phyloP scores from a whole-genome alignment of 1,140 invertebrate genomes.

The Planococcus citri region DNA sequence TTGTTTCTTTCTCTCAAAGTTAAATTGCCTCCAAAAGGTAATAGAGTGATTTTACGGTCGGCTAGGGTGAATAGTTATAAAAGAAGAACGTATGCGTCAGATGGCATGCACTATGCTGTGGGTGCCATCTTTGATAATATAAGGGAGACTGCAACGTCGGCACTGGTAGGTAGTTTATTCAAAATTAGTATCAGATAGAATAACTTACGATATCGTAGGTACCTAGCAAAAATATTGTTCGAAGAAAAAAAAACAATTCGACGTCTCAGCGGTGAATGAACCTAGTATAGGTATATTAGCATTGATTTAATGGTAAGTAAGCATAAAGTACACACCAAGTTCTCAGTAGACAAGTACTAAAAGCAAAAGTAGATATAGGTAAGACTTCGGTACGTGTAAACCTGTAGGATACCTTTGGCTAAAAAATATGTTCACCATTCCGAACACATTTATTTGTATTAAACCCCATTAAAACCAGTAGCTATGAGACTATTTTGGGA shows the following conservation, averaged over 20 bases:
- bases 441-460: conserved; percentile 13
- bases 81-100: not conserved
- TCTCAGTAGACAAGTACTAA: not conserved
- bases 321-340: not conserved
- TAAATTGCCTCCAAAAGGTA: too few relatives aligned
- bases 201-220: too few relatives aligned
- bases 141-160: not conserved
- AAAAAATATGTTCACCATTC: not conserved
- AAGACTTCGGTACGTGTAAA: too few relatives aligned
- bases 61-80: not conserved
- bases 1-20: too few relatives aligned
- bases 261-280: too few relatives aligned
- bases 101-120: not conserved
- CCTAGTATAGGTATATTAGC: not conserved
- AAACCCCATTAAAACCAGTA: not conserved
- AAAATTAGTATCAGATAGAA: too few relatives aligned
- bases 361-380: not conserved
- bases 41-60: not conserved
- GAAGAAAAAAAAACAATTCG: too few relatives aligned
- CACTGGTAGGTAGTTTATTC: too few relatives aligned
- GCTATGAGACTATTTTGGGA: conserved; percentile 15
- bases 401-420: not conserved
- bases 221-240: too few relatives aligned
- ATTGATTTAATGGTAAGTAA: not conserved
- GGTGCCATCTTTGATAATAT: not conserved